A percentile compares a stretch with the other conserved stretches of the same genome.
phyloP scores from a whole-genome alignment of 2,888 invertebrate species.

The Scaptomyza caliginosa region DNA sequence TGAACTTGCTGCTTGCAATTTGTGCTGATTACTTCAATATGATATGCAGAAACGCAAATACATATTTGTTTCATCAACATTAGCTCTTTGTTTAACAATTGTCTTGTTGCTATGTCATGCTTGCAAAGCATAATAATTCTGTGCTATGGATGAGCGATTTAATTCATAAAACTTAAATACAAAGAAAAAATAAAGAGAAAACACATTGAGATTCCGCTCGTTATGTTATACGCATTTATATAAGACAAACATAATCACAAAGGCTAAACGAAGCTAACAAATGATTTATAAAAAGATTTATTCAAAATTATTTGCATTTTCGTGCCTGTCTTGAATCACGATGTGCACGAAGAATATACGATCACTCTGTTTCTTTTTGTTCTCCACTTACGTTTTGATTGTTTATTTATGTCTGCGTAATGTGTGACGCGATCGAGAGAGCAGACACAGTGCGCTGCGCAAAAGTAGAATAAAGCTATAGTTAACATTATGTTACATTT shows the following conservation, averaged over 20 bases:
- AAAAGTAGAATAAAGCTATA: not conserved
- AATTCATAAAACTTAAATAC: not conserved
- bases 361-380: not conserved
- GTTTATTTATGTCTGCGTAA: not conserved
- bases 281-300: not conserved
- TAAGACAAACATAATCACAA: not conserved
- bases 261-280: not conserved
- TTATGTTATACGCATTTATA: not conserved
- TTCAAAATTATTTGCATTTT: conserved; percentile 6
- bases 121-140: conserved; percentile 5
- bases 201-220: not conserved
- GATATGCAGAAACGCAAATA: not conserved
- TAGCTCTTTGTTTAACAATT: conserved; percentile 12
- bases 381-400: not conserved
- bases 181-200: not conserved
- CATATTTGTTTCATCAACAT: not conserved
- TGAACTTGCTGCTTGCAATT: not conserved
- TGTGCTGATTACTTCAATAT: not conserved
- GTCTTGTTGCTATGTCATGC: conserved; percentile 37
- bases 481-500: no score
- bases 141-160: not conserved
- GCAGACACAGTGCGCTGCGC: conserved; percentile 1
- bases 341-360: not conserved
- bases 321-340: conserved; percentile 22
- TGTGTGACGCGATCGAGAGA: not conserved